phyloP scores from a whole-genome alignment of 2,888 invertebrate genomes.

The Spatulosminthurus flaviceps region DNA sequence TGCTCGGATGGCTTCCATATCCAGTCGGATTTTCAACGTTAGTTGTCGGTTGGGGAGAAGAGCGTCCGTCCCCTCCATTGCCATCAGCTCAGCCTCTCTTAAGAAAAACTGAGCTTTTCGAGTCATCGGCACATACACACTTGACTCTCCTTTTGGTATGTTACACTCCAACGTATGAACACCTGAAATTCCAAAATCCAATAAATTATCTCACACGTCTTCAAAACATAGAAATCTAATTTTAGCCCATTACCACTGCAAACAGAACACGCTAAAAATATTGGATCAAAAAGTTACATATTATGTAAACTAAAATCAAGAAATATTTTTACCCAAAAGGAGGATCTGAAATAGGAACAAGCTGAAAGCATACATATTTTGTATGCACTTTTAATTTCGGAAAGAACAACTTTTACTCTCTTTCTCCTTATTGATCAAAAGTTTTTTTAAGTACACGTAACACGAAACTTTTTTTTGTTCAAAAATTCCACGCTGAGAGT shows the following conservation, averaged over 20 bases:
- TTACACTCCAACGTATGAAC: not conserved
- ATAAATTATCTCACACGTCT: too few relatives aligned
- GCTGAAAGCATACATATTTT: not conserved
- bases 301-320: too few relatives aligned
- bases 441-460: too few relatives aligned
- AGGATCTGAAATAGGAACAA: not conserved
- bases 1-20: constrained; percentile 26
- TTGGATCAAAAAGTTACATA: too few relatives aligned
- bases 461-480: too few relatives aligned
- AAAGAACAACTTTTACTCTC: too few relatives aligned
- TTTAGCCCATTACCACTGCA: too few relatives aligned
- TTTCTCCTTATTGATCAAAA: too few relatives aligned
- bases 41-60: constrained; percentile 15
- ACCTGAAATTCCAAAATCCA: not conserved
- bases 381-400: too few relatives aligned
- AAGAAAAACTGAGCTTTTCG: not conserved
- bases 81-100: constrained; percentile 32
- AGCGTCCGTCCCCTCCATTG: not conserved
- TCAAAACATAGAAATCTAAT: too few relatives aligned
- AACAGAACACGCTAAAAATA: too few relatives aligned
- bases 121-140: not conserved
- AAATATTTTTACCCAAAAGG: not conserved
- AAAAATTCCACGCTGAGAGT: too few relatives aligned
- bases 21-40: not conserved
- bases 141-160: not conserved